These are phyloP conservation scores for Cyphomyrus discorhynchus DNA, from an alignment of 2,113 vertebrate species.

Conservation along the genomic window DNA sequence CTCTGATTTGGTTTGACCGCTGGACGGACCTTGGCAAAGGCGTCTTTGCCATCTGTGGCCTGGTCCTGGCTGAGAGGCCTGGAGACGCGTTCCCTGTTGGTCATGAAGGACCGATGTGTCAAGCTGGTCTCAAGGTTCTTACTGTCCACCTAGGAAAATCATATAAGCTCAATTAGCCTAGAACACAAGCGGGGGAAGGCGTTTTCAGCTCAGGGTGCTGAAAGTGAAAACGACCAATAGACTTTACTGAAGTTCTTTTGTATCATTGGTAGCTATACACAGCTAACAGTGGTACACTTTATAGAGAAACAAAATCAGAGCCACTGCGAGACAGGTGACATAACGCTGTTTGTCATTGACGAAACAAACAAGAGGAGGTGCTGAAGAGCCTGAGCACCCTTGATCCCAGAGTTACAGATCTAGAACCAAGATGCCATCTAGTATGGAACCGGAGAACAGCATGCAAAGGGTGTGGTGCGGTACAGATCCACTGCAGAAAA, in stretches of 20 bases:
- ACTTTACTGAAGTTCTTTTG: too few species aligned
- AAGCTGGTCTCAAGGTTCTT: slow-evolving; percentile 68
- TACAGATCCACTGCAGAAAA: not conserved
- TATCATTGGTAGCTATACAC: not conserved
- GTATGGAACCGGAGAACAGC: not conserved
- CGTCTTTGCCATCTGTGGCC: slow-evolving; percentile 78
- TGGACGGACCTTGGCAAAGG: slow-evolving; percentile 79
- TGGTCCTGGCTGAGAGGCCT: slow-evolving; percentile 69
- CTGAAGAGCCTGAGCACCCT: not conserved
- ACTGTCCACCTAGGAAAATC: slow-evolving; percentile 65
- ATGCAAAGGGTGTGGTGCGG: not conserved
- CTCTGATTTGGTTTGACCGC: not conserved
- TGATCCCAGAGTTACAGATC: not conserved
- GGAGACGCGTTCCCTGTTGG: slow-evolving; percentile 75
- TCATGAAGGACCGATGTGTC: slow-evolving; percentile 73
- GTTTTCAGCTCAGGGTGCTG: not conserved
- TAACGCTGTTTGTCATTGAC: not conserved
- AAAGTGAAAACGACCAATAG: not conserved
- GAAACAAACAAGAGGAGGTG: not conserved
- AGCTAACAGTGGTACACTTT: not conserved
- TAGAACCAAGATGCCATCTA: not conserved
- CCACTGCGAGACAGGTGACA: not conserved
- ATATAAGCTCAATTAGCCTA: not conserved
- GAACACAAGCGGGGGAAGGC: not conserved
- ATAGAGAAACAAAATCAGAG: not conserved